Evolutionary conservation across 2,888 invertebrate genomes (phyloP).

Genomic region (Melipona bicolor): DNA sequence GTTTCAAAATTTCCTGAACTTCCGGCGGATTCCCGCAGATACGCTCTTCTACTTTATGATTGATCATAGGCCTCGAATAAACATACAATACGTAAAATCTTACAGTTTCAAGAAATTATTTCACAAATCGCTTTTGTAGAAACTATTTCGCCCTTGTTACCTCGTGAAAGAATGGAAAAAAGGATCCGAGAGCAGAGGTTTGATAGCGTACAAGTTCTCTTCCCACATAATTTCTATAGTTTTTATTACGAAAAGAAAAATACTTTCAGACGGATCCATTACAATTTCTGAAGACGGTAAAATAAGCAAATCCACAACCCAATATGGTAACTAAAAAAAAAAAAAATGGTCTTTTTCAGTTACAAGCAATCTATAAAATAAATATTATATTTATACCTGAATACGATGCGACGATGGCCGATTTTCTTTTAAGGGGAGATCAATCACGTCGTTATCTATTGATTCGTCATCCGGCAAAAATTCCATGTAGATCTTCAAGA

Average conservation of each 20-base stretch:
- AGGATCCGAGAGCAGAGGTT: constrained; percentile 90
- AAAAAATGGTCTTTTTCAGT: constrained; percentile 38
- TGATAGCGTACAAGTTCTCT: constrained; percentile 88
- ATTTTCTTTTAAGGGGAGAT: constrained; percentile 85
- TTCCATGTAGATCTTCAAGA: constrained; percentile 86
- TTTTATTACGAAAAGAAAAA: constrained; percentile 86
- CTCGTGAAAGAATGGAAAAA: constrained; percentile 90
- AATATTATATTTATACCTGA: constrained; percentile 82
- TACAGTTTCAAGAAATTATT: constrained; percentile 72
- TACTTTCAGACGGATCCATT: constrained; percentile 87
- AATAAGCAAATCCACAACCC: constrained; percentile 86
- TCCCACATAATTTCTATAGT: constrained; percentile 88
- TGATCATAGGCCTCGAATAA: constrained; percentile 89
- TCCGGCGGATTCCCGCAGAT: constrained; percentile 91
- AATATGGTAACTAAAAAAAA: constrained; percentile 86
- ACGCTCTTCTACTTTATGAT: constrained; percentile 92
- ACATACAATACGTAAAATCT: neutral
- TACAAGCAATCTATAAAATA: neutral
- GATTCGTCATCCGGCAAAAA: constrained; percentile 85
- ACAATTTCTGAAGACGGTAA: constrained; percentile 80
- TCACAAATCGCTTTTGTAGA: constrained; percentile 85
- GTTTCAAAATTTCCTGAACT: constrained; percentile 88
- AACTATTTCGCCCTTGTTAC: constrained; percentile 75
- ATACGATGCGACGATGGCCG: constrained; percentile 84
- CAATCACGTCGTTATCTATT: constrained; percentile 82